These are phyloP conservation scores for Frankliniella fusca DNA, from an alignment of 2,888 invertebrate genomes.

Conservation along the genomic window DNA sequence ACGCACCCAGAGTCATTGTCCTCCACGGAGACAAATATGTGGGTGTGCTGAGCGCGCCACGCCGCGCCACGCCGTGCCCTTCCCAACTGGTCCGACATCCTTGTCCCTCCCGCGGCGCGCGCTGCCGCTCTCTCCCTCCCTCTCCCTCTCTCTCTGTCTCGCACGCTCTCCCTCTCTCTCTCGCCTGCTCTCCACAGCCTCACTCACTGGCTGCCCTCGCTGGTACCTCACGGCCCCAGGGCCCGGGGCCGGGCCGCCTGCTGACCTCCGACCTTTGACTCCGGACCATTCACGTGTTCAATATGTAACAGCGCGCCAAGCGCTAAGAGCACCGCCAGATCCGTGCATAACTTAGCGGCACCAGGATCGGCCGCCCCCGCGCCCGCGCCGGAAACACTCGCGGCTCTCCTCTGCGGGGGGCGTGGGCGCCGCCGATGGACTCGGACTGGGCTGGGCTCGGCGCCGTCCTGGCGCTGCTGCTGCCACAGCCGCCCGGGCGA, in stretches of 20 bases:
- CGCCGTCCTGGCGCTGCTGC: not conserved
- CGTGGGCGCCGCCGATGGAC: not conserved
- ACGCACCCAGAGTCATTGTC: slow-evolving; percentile 8
- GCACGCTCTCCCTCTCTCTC: not conserved
- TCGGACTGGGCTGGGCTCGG: not conserved
- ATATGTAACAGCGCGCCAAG: not conserved
- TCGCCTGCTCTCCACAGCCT: not conserved
- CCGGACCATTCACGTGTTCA: not conserved
- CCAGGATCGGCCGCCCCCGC: too few relatives aligned
- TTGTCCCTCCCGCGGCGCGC: not conserved
- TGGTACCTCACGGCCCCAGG: not conserved
- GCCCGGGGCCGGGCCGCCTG: not conserved
- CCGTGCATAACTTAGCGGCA: too few relatives aligned
- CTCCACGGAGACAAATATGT: slow-evolving; percentile 23
- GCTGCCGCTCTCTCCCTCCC: not conserved
- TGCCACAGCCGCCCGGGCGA: not conserved
- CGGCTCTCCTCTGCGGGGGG: too few relatives aligned
- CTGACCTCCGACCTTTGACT: not conserved
- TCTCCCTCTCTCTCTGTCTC: not conserved
- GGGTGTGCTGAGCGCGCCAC: not conserved
- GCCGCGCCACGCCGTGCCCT: slow-evolving; percentile 12
- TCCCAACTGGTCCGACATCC: slow-evolving; percentile 18
- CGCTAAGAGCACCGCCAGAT: not conserved
- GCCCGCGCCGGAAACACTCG: too few relatives aligned
- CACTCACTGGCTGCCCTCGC: not conserved